Evolutionary conservation across 1,140 invertebrate genomes (phyloP), one percentile per base, ranked within the genome.

Genomic region (Pogonomyrmex californicus): DNA sequence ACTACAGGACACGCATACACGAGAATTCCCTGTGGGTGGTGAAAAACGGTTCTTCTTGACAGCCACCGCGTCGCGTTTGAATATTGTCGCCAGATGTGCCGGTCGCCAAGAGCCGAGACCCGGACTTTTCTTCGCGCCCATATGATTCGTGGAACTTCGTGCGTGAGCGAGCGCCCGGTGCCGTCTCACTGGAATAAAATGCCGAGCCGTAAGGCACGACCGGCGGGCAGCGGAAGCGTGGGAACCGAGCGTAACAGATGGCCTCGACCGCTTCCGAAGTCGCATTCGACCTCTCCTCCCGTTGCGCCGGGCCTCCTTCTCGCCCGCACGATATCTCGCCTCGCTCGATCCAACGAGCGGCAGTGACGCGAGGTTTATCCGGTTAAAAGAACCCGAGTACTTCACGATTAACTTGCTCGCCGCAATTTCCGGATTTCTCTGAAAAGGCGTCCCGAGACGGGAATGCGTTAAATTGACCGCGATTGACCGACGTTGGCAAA

Each of bases 221-320:
- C 86, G 89, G 87, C 89, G 90, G 90, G 79, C 91, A 91, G 93
- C 93, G 93, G 93, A 94, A 95, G 94, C 93, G 94, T 95, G 94
- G 94, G 94, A 95, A 95, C 91, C 92, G 82, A 94, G 89, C 90
- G 92, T 92, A 94, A 94, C 94, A 93, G 93, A 94, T 94, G 94
- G 93, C 92, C 93, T 93, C 92, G 92, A 90, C 87, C 87, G 89
- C 91, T 93, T 93, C 90, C 92, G 91, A 92, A 92, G 91, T 86
- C 68, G 63, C 23, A 23, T 75, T 93, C 91, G 90, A 91, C 85
- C 87, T 91, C 88, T 88, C 92, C 68, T 76, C 44, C 30, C 86
- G 71, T 90, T 17, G 47, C 65, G 60, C 71, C 23, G 23, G 79
- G 36, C 49, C 87, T 49, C 7, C 87, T 70, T 68, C 63, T 44